Evolutionary conservation across 23 tunicate species (phyloP).

Genomic region (Pegea sp.): DNA sequence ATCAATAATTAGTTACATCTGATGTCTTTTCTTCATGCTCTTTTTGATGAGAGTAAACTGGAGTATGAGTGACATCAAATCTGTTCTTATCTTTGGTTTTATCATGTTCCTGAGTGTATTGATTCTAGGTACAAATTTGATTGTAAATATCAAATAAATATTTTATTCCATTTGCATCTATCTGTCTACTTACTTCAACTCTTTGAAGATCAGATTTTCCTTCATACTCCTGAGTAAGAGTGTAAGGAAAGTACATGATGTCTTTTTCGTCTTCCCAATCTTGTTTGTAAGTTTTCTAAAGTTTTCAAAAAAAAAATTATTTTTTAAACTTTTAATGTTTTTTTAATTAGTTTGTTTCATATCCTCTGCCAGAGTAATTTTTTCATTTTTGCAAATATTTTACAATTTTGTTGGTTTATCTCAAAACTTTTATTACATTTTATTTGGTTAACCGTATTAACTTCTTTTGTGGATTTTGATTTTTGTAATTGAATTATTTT

Average conservation of each 20-base stretch:
- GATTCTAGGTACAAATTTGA: background rate
- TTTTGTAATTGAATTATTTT: no score
- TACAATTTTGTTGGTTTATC: no score
- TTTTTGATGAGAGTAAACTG: constrained; percentile 3
- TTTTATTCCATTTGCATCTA: no score
- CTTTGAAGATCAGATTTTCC: constrained; percentile 1
- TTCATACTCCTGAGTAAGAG: constrained; percentile 90
- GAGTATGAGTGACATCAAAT: constrained; percentile 12
- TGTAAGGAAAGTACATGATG: constrained; percentile 82
- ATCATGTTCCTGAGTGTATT: constrained; percentile 8
- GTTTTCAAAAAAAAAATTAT: background rate
- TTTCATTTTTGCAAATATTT: no score
- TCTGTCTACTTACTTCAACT: background rate
- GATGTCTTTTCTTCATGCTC: background rate
- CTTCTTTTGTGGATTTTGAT: no score
- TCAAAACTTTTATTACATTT: no score
- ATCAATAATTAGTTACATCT: background rate
- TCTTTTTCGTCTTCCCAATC: constrained; percentile 91
- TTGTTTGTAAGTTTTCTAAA: constrained; percentile 56
- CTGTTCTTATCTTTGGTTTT: constrained; percentile 13
- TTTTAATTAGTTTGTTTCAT: no score
- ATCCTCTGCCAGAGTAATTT: no score
- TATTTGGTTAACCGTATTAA: no score
- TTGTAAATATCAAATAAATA: no score
- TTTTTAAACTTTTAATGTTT: no score